Conservation (phyloP, 2,797 vertebrate genomes). For the Nyctalus aviator region DNA sequence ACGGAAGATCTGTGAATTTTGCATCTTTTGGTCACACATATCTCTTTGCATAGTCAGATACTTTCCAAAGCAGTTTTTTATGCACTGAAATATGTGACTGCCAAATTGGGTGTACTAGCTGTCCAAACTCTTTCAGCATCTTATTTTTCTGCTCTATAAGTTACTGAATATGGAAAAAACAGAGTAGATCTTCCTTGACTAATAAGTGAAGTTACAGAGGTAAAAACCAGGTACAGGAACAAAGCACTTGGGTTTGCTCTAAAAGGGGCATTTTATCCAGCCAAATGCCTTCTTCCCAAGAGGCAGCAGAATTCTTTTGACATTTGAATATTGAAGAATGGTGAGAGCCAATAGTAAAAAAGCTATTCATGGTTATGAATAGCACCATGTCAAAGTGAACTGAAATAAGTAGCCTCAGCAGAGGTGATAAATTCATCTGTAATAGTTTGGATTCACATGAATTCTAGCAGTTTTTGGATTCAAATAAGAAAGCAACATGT, state of each 20-base stretch:
- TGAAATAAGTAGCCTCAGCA: not conserved
- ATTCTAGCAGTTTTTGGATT: conserved; percentile 56
- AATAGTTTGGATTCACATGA: conserved; percentile 37
- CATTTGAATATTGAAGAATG: not conserved
- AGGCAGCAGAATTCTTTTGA: conserved; percentile 30
- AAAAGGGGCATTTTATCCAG: not conserved
- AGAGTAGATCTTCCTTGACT: not conserved
- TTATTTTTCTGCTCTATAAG: conserved; percentile 37
- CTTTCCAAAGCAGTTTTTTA: not conserved
- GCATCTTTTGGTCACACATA: conserved; percentile 1
- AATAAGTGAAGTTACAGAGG: not conserved
- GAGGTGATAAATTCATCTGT: conserved; percentile 46
- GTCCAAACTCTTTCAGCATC: conserved; percentile 13
- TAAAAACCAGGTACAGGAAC: conserved; percentile 22
- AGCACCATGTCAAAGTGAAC: not conserved
- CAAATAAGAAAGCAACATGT: not conserved
- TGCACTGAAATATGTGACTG: not conserved
- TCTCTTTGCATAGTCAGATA: conserved; percentile 31
- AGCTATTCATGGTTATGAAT: conserved; percentile 30
- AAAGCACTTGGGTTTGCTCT: not conserved
- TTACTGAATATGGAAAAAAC: conserved; percentile 16
- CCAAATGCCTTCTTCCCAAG: not conserved
- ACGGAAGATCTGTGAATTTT: not conserved
- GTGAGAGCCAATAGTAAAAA: conserved; percentile 21
- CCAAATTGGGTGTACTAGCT: not conserved